phyloP scores from a whole-genome alignment of 2,113 vertebrate genomes.

The Tetrax tetrax region DNA sequence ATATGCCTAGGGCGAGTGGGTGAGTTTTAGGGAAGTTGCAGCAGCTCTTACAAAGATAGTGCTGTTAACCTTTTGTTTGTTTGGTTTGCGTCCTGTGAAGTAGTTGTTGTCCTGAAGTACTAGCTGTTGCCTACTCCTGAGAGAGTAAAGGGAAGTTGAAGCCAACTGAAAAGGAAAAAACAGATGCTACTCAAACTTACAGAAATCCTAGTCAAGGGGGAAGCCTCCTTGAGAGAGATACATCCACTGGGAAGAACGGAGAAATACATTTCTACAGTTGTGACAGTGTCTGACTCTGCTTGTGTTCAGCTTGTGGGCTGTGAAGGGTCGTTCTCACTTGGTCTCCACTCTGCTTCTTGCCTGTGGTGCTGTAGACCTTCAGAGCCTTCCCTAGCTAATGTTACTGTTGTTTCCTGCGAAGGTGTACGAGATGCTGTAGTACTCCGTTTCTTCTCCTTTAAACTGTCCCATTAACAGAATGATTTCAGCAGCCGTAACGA shows the following conservation, averaged over 20 bases:
- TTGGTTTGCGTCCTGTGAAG: neutral
- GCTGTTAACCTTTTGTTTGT: neutral
- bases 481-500: neutral
- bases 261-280: neutral
- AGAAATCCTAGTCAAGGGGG: neutral
- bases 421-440: neutral
- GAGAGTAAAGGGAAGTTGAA: neutral
- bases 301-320: neutral
- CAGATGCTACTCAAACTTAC: neutral
- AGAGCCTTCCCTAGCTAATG: neutral
- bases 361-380: neutral
- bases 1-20: neutral
- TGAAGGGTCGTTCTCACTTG: rapidly evolving
- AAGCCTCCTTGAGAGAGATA: neutral
- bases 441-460: neutral
- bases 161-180: neutral
- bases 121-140: neutral
- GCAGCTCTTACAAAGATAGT: neutral
- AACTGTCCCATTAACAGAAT: neutral
- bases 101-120: neutral
- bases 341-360: neutral
- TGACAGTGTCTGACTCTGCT: neutral
- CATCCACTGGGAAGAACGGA: neutral
- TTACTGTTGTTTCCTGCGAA: neutral
- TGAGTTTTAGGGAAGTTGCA: neutral